Percentiles rank a stretch among this genome's conserved stretches.
Evolutionary conservation across 2,113 vertebrate species (phyloP).

Genomic region (Genyomyrus donnyi): DNA sequence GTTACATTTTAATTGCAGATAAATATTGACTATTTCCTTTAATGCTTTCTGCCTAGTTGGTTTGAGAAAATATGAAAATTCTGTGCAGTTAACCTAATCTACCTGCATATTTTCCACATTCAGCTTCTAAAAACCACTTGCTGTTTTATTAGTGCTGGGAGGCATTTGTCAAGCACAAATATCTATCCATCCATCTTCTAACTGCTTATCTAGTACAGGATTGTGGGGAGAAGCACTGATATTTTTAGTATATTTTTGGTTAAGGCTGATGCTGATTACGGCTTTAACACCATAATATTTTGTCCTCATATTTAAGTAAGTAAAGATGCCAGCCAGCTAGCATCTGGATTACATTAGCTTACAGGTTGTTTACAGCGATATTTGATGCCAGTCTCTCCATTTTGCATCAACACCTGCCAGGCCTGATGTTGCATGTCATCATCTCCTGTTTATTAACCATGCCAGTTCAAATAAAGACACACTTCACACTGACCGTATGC

Average conservation of each 20-base stretch:
- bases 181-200: background rate
- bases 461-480: background rate
- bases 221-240: background rate
- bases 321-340: background rate
- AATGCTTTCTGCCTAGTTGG: background rate
- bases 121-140: background rate
- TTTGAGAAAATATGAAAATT: conserved; percentile 9
- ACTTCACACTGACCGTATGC: background rate
- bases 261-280: background rate
- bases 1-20: conserved; percentile 9
- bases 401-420: background rate
- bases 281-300: background rate
- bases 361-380: background rate
- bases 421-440: background rate
- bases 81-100: background rate
- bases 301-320: background rate
- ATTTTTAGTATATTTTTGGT: background rate
- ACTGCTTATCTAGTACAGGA: background rate
- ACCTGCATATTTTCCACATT: background rate
- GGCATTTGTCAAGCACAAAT: background rate
- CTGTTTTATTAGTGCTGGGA: background rate
- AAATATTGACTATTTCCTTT: conserved; percentile 10
- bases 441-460: background rate
- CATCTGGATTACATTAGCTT: background rate
- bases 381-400: background rate